Evolutionary conservation across 2,888 invertebrate species (phyloP).

Genomic region (Pycnomerus fuliginosus): DNA sequence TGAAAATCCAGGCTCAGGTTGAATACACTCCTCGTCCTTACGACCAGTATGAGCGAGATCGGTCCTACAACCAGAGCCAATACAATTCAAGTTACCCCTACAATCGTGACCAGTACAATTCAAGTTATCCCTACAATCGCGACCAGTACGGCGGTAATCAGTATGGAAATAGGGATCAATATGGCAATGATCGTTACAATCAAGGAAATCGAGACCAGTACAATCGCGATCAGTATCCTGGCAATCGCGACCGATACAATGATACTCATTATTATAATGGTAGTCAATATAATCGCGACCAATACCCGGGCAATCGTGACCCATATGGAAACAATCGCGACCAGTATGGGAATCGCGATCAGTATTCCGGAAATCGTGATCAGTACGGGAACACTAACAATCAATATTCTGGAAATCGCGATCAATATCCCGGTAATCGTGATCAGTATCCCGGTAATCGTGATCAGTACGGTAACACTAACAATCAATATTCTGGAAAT

Average conservation of each 20-base stretch:
- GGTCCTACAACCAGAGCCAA: background rate
- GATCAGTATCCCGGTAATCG: constrained; percentile 13
- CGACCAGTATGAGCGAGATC: constrained; percentile 10
- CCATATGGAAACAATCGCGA: constrained; percentile 13
- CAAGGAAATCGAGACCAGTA: constrained; percentile 23
- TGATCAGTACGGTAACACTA: constrained; percentile 8
- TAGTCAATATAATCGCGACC: constrained; percentile 14
- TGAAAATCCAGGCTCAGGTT: background rate
- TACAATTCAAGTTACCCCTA: background rate
- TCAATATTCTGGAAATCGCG: constrained; percentile 2
- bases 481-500: constrained; percentile 8
- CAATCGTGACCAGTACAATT: background rate
- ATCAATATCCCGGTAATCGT: constrained; percentile 4
- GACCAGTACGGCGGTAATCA: constrained; percentile 24
- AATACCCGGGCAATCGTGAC: constrained; percentile 19
- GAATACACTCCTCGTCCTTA: constrained; percentile 7
- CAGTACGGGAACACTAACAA: constrained; percentile 1
- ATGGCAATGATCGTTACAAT: constrained; percentile 18
- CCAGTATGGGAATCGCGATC: constrained; percentile 24
- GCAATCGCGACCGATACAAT: constrained; percentile 15
- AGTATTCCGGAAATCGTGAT: constrained; percentile 16
- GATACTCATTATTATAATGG: constrained; percentile 11
- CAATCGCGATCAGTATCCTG: constrained; percentile 16
- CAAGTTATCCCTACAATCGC: constrained; percentile 6
- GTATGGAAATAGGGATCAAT: constrained; percentile 5